These are phyloP conservation scores for Oxyura jamaicensis DNA, from an alignment of 2,113 vertebrate species.

Conservation along the genomic window DNA sequence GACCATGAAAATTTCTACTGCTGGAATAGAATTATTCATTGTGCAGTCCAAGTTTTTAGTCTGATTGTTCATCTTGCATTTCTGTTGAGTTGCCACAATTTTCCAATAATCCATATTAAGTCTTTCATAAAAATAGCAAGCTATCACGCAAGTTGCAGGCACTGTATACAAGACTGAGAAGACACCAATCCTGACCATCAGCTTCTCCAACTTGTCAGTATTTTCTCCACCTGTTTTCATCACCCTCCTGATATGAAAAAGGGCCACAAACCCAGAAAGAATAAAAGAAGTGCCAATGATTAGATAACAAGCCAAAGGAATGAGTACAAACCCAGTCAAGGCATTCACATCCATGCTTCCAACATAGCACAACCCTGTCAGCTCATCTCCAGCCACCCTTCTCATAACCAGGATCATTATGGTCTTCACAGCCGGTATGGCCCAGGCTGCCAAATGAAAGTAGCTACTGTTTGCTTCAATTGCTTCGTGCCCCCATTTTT, in stretches of 20 bases:
- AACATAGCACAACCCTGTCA: constrained; percentile 94
- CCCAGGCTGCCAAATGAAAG: constrained; percentile 96
- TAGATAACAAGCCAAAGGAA: constrained; percentile 94
- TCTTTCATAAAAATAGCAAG: constrained; percentile 95
- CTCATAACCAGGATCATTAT: constrained; percentile 95
- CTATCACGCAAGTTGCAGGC: constrained; percentile 95
- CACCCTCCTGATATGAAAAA: constrained; percentile 95
- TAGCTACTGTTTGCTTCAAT: constrained; percentile 98
- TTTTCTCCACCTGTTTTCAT: constrained; percentile 98
- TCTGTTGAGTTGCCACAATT: constrained; percentile 81
- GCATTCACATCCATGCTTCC: constrained; percentile 96
- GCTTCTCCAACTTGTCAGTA: constrained; percentile 94
- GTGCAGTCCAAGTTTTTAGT: constrained; percentile 83
- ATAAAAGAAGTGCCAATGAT: constrained; percentile 94
- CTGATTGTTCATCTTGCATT: constrained; percentile 80
- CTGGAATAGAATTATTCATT: constrained; percentile 91
- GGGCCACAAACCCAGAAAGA: constrained; percentile 94
- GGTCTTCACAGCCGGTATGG: constrained; percentile 94
- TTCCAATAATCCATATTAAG: constrained; percentile 96
- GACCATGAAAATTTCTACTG: constrained; percentile 96
- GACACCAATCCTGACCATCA: constrained; percentile 96
- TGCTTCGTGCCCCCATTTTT: constrained; percentile 98
- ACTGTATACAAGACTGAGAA: constrained; percentile 96
- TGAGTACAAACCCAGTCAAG: constrained; percentile 92
- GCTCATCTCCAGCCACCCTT: constrained; percentile 94